These are phyloP conservation scores for Tiliacea aurago DNA, from an alignment of 2,888 invertebrate species.

Conservation along the genomic window DNA sequence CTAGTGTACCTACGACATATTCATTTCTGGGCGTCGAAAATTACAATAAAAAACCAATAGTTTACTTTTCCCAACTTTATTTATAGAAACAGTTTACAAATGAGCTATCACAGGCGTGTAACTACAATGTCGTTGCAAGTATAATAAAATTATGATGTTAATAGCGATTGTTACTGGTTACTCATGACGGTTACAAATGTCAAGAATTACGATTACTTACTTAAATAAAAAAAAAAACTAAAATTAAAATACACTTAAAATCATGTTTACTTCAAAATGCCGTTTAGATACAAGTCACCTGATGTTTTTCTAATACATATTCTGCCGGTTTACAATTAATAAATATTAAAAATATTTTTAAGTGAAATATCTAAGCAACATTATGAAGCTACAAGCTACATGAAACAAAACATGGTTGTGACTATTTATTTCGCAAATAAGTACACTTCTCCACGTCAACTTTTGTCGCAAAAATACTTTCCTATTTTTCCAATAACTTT, in stretches of 20 bases:
- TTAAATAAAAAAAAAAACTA: slow-evolving; percentile 47
- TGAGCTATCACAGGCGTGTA: slow-evolving; percentile 86
- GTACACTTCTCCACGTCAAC: slow-evolving; percentile 58
- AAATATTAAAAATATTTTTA: slow-evolving; percentile 62
- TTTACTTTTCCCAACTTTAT: slow-evolving; percentile 78
- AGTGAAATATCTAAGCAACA: slow-evolving; percentile 44
- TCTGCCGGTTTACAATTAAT: slow-evolving; percentile 25
- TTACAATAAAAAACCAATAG: slow-evolving; percentile 38
- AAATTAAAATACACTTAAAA: slow-evolving; percentile 53
- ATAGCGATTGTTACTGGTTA: slow-evolving; percentile 55
- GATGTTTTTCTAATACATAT: slow-evolving; percentile 20
- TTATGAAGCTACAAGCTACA: slow-evolving; percentile 34
- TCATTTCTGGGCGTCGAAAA: neutral
- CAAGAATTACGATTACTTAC: slow-evolving; percentile 35
- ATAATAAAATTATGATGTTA: slow-evolving; percentile 33
- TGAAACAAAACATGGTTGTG: slow-evolving; percentile 70
- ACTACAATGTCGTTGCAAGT: slow-evolving; percentile 70
- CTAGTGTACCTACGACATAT: neutral
- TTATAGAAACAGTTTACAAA: slow-evolving; percentile 85
- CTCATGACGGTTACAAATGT: slow-evolving; percentile 50
- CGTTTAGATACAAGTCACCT: slow-evolving; percentile 39
- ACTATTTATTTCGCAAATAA: slow-evolving; percentile 68
- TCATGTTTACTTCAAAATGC: slow-evolving; percentile 42
- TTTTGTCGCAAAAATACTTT: slow-evolving; percentile 47
- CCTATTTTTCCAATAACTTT: slow-evolving; percentile 5